Base-by-base conservation (phyloP, 2,113 vertebrate species). In the Elachura formosa region DNA sequence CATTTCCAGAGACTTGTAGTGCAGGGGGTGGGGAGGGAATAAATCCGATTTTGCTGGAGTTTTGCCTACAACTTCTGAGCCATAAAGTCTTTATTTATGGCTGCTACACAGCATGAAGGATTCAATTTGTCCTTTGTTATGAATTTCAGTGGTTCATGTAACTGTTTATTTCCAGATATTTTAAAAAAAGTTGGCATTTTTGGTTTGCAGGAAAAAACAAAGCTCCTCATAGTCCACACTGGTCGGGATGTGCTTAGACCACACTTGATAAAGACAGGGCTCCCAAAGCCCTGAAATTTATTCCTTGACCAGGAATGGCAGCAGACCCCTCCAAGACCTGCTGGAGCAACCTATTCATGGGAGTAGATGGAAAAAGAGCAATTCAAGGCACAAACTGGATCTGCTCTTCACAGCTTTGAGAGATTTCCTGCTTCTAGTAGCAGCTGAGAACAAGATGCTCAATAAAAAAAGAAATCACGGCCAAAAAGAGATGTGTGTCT, bases 51-150 rank as follows among this genome's bases (percentile, higher is more conserved):
- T 80, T 74, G 84, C 88, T 97, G 96, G 95, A 96, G 67, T n/a
- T 26, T 22, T 92, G 95, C 96, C 96, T 91, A 85, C 86, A 87
- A 83, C 85, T 95, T 90, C 87, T 89, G 91, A 96, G 88, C 94
- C 92, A 96, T 96, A 91, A 97, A 97, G 81, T 78, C 51, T 96
- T 96, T 97, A 92, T 97, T 97, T 96, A 97, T 95, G 96, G 83
- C 90, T 88, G 92, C 75, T 94, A 92, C 90, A 82, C 86, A 93
- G 84, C 96, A 81, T 89, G 87, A 84, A 93, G 88, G 93, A 96
- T 96, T 97, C 97, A 94, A 96, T 97, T 97, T 95, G 93, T 86
- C 91, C 86, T 94, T 96, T 96, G 94, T 96, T 95, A 93, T 77
- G 86, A 96, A 84, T 92, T 94, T 95, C 94, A 89, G 93, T 66